Percentiles rank a stretch among this genome's conserved stretches.
Evolutionary conservation across 2,113 vertebrate species (phyloP).

Genomic region (Stictonetta naevosa): DNA sequence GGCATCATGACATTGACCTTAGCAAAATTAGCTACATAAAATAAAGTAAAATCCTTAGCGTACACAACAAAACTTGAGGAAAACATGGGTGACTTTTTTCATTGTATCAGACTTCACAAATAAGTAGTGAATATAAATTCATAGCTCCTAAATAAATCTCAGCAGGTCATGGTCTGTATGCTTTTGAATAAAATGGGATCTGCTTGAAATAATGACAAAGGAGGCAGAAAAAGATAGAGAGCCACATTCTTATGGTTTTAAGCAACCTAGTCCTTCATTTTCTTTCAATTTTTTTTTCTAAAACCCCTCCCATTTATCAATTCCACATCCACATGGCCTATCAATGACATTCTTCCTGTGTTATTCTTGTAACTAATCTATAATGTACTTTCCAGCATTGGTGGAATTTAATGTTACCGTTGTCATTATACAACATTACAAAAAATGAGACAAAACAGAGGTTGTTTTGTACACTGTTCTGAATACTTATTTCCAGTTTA

Average conservation of each 20-base stretch:
- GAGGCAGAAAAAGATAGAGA: background rate
- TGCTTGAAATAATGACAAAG: background rate
- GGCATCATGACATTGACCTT: accelerated
- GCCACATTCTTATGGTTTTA: background rate
- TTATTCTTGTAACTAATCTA: background rate
- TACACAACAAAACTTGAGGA: background rate
- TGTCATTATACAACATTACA: background rate
- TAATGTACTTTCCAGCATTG: background rate
- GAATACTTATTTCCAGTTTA: background rate
- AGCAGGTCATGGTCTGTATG: background rate
- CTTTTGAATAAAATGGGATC: background rate
- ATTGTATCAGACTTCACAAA: background rate
- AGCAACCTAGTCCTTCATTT: background rate
- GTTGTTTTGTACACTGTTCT: background rate
- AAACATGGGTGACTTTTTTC: background rate
- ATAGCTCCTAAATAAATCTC: background rate
- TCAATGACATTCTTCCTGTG: background rate
- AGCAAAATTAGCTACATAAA: accelerated
- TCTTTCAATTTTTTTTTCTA: background rate
- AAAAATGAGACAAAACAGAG: background rate
- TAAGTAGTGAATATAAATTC: background rate
- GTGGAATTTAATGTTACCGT: background rate
- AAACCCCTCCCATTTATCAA: background rate
- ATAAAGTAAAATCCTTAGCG: background rate
- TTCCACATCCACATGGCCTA: background rate